Percentiles rank a stretch among this genome's conserved stretches.
Conservation (phyloP, 2,888 invertebrate genomes). For the Polymixis lichenea region DNA sequence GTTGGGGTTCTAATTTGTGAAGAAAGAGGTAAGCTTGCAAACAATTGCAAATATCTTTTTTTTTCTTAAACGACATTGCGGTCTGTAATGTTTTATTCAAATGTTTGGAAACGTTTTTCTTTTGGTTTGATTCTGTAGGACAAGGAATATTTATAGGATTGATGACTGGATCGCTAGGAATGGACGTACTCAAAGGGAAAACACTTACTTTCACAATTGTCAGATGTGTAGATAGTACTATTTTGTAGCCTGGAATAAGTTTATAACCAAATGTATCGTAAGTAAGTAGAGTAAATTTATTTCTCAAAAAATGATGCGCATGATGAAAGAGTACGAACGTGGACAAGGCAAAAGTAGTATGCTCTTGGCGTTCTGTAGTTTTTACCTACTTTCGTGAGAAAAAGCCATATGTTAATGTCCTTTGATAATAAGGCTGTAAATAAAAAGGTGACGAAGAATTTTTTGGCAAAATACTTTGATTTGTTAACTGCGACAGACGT, state of each 20-base stretch:
- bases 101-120: conserved; percentile 18
- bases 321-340: background rate
- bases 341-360: background rate
- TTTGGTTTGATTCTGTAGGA: conserved; percentile 20
- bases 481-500: too few species aligned
- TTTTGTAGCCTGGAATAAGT: background rate
- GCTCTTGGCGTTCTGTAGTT: background rate
- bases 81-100: conserved; percentile 36
- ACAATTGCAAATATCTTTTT: conserved; percentile 32
- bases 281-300: too few species aligned
- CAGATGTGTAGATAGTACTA: background rate
- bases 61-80: conserved; percentile 9
- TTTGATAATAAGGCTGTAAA: too few species aligned
- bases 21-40: conserved; percentile 21
- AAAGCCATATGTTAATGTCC: background rate
- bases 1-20: conserved; percentile 65
- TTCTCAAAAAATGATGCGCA: too few species aligned
- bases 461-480: too few species aligned
- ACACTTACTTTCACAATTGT: background rate
- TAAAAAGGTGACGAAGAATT: too few species aligned
- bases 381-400: background rate
- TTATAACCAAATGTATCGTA: background rate
- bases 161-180: background rate
- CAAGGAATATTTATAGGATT: background rate
- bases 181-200: background rate